Evolutionary conservation across 2,888 invertebrate genomes (phyloP).

Genomic region (Noctua comes): DNA sequence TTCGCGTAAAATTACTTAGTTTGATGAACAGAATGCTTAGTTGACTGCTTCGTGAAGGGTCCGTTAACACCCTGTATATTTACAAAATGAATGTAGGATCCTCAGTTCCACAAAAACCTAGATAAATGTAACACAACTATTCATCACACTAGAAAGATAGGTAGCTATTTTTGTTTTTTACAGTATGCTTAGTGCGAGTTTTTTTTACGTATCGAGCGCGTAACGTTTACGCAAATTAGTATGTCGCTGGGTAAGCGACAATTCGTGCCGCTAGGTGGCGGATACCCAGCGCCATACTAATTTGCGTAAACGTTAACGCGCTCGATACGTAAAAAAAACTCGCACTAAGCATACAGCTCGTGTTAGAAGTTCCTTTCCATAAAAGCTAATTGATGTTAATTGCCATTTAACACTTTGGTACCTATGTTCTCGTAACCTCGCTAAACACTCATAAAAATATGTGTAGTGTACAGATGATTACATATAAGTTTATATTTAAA

Average conservation of each 20-base stretch:
- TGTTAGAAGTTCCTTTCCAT: slow-evolving; percentile 36
- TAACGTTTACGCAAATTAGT: no score
- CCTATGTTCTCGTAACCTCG: slow-evolving; percentile 7
- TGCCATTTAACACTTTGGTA: slow-evolving; percentile 44
- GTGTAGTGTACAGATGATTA: neutral
- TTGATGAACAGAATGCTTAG: no score
- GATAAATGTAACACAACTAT: neutral
- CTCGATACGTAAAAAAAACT: no score
- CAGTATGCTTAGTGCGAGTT: no score
- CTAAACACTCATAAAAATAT: slow-evolving; percentile 27
- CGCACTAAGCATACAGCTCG: no score
- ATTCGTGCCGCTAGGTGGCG: no score
- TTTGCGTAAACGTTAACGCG: no score
- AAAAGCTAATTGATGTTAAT: slow-evolving; percentile 55
- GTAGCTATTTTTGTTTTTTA: slow-evolving; percentile 15
- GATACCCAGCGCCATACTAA: no score
- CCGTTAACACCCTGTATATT: neutral
- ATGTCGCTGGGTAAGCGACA: no score
- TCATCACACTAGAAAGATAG: neutral
- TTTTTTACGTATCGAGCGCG: no score
- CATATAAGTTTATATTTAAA: neutral
- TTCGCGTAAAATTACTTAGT: no score
- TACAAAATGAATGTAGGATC: neutral
- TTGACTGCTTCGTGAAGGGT: no score
- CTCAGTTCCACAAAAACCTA: neutral